Conservation (phyloP, 2,797 vertebrate species). For the Limosa lapponica region DNA sequence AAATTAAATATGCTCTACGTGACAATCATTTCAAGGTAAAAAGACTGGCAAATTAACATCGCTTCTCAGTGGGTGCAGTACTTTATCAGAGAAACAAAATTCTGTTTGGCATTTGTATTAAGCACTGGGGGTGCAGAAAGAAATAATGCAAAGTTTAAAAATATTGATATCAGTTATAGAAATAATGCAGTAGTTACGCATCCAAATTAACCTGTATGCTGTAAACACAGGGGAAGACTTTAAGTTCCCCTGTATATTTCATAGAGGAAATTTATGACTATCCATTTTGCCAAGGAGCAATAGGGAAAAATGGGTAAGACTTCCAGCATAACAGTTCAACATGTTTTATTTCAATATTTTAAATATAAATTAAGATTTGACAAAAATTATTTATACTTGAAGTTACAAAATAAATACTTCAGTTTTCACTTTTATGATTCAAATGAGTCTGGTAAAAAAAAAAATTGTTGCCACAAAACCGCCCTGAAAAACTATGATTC, state of each 20-base stretch:
- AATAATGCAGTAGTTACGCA: neutral
- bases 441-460: neutral
- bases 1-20: neutral
- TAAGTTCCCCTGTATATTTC: neutral
- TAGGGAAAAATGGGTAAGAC: neutral
- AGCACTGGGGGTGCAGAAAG: neutral
- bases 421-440: neutral
- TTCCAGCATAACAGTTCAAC: neutral
- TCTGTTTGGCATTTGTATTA: neutral
- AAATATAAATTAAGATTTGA: neutral
- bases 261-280: neutral
- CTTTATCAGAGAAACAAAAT: neutral
- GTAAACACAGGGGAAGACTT: neutral
- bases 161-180: neutral
- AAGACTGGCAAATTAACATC: neutral
- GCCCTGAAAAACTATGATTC: neutral
- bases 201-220: neutral
- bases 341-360: neutral
- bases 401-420: neutral
- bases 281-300: neutral
- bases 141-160: neutral
- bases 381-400: neutral
- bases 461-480: neutral
- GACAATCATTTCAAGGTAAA: neutral
- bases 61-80: neutral